Percentiles rank a stretch among this genome's conserved stretches.
These are phyloP conservation scores for Aphaenogaster rudis DNA, from an alignment of 1,140 invertebrate species.

Conservation along the genomic window DNA sequence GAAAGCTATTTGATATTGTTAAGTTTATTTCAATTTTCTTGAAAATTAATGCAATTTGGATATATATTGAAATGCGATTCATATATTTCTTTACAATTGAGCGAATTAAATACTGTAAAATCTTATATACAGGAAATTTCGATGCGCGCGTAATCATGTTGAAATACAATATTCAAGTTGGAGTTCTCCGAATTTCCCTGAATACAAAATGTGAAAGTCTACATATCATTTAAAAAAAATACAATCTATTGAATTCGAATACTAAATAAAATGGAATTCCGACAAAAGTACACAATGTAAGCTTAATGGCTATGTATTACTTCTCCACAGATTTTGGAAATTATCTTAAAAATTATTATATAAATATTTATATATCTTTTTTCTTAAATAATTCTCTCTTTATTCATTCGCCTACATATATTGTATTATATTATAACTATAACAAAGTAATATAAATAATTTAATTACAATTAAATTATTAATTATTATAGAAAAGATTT, in stretches of 20 bases:
- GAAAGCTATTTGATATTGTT: neutral
- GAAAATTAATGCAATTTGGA: slow-evolving; percentile 7
- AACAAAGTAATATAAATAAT: slow-evolving; percentile 34
- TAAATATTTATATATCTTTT: slow-evolving; percentile 57
- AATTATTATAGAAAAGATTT: neutral
- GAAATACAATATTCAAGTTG: neutral
- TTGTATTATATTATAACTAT: slow-evolving; percentile 38
- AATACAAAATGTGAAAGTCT: neutral
- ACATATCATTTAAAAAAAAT: slow-evolving; percentile 17
- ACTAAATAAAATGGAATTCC: slow-evolving; percentile 24
- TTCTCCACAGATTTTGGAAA: slow-evolving; percentile 52
- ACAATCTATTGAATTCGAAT: slow-evolving; percentile 13
- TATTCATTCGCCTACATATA: slow-evolving; percentile 11
- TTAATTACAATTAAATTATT: slow-evolving; percentile 26
- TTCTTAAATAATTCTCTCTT: slow-evolving; percentile 17
- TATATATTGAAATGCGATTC: neutral
- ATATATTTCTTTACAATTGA: slow-evolving; percentile 12
- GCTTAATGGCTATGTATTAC: slow-evolving; percentile 26
- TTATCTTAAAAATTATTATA: slow-evolving; percentile 25
- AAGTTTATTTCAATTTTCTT: neutral
- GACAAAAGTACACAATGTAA: slow-evolving; percentile 23
- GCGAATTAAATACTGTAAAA: neutral
- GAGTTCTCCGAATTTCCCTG: neutral
- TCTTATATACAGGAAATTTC: neutral
- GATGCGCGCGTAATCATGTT: neutral